Base-by-base conservation (phyloP, 1,140 invertebrate genomes). In the Sesamia nonagrioides region DNA sequence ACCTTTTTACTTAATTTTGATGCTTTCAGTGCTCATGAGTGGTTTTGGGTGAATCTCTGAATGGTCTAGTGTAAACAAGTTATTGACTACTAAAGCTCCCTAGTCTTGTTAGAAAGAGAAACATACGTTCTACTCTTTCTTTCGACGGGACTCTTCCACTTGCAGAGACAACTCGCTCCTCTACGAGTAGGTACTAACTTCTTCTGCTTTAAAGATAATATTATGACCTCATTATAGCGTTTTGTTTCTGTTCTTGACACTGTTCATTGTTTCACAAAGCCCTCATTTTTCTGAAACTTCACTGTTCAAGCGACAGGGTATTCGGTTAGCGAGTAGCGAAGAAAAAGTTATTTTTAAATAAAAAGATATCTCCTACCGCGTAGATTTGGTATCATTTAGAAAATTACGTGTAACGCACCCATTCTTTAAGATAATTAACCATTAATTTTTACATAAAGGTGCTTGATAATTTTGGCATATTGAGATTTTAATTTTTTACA, bases 401-500 rank as follows among this genome's bases (percentile, higher is more conserved):
- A 50, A n/a, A 48, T 35, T 8, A 76, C 18, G 11, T 56, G 50
- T 63, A 48, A 58, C 18, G 48, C 27, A 60, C 63, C 63, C 63
- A 48, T 60, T 78, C 76, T 42, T 52, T 77, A 78, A 78, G 50
- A 78, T 42, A 63, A 42, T 63, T 66, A 54, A 77, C 33, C 50
- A 66, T 52, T 74, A 74, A 74, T 77, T 68, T 54, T 77, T 68
- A 78, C 63, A 79, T 45, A 71, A 83, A 81, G 84, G 84, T 85
- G 84, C 84, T 85, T 83, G 17, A 81, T 81, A 56, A 71, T 77
- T 82, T 80, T 71, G 76, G 63, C 76, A 74, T 80, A 74, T 82
- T 76, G 68, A 80, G 58, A 83, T 77, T 83, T 83, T 82, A 50
- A 81, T 82, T 83, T 85, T 75, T 80, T 82, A 82, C 80, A 80